These are phyloP conservation scores for Zaprionus africanus DNA, from an alignment of 1,140 invertebrate species.

Conservation along the genomic window DNA sequence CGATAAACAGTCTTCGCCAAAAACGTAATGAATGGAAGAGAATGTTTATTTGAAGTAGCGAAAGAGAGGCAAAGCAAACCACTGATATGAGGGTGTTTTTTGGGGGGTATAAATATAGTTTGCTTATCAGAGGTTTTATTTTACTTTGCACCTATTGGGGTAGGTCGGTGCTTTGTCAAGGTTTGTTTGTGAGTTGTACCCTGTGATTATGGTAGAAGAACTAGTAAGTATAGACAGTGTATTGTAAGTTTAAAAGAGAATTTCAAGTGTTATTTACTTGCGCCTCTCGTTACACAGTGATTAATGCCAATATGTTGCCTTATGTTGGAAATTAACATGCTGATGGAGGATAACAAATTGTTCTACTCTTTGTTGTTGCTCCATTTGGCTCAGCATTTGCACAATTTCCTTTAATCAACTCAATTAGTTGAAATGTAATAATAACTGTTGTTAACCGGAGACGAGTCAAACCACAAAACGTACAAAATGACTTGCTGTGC, in stretches of 20 bases:
- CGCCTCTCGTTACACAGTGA: background rate
- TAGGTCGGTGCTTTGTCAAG: background rate
- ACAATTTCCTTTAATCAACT: constrained; percentile 76
- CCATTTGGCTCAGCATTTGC: constrained; percentile 33
- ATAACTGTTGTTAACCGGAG: constrained; percentile 62
- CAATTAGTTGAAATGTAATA: constrained; percentile 76
- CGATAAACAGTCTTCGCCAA: background rate
- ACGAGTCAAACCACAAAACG: constrained; percentile 59
- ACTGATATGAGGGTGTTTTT: background rate
- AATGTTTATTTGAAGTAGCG: background rate
- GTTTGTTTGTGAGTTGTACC: background rate
- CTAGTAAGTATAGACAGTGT: too few species aligned
- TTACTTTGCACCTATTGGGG: background rate
- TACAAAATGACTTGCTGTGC: constrained; percentile 45
- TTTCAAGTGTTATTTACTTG: background rate
- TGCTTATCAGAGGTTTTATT: background rate
- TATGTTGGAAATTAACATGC: background rate
- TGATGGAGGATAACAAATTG: constrained; percentile 17
- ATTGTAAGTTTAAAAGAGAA: too few species aligned
- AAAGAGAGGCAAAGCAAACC: background rate
- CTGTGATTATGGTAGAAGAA: background rate
- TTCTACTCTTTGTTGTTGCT: constrained; percentile 58
- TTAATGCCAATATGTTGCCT: background rate
- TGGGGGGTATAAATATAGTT: background rate
- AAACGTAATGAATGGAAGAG: background rate